Evolutionary conservation across 2,888 invertebrate genomes (phyloP).

Genomic region (Zaprionus lineosus): DNA sequence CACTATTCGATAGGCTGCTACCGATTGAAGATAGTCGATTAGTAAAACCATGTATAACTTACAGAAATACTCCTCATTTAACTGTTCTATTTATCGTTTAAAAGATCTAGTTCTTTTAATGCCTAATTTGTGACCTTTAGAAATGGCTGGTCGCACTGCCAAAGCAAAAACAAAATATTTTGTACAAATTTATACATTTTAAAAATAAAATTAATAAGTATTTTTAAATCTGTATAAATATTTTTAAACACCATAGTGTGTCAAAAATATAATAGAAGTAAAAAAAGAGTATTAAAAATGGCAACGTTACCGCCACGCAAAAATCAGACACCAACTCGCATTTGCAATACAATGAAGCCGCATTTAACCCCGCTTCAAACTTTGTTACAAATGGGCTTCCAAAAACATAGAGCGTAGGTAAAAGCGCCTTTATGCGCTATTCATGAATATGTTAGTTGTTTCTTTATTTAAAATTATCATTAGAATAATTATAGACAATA

Average conservation of each 20-base stretch:
- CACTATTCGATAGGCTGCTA: constrained; percentile 19
- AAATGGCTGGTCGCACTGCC: constrained; percentile 49
- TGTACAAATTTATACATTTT: constrained; percentile 10
- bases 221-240: neutral
- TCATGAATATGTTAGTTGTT: neutral
- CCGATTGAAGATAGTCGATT: no score
- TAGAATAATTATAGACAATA: neutral
- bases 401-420: constrained; percentile 93
- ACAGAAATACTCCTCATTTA: constrained; percentile 14
- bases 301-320: constrained; percentile 90
- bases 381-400: constrained; percentile 94
- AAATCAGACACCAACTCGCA: constrained; percentile 88
- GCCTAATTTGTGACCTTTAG: no score
- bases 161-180: constrained; percentile 37
- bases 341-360: constrained; percentile 85
- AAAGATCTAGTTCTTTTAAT: no score
- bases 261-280: neutral
- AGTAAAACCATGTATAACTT: no score
- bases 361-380: constrained; percentile 91
- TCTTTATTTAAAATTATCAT: neutral
- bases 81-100: no score
- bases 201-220: constrained; percentile 6
- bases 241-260: neutral
- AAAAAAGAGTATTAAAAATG: constrained; percentile 83
- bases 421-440: neutral